Evolutionary conservation across 2,888 invertebrate genomes (phyloP).

Genomic region (Mythimna vitellina): DNA sequence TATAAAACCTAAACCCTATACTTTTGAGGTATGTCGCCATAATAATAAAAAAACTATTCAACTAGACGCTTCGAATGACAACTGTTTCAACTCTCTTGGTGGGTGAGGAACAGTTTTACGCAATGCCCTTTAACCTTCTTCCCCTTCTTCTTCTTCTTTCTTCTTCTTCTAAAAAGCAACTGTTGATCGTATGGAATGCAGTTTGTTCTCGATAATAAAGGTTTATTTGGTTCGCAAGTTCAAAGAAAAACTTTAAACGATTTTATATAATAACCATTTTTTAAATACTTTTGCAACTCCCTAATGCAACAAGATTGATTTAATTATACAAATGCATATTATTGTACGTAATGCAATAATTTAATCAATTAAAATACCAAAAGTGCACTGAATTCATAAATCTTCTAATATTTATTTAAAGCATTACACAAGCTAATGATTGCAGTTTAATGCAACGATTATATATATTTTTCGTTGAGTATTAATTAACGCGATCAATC

Average conservation of each 20-base stretch:
- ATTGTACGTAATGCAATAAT: neutral
- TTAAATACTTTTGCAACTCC: too few relatives aligned
- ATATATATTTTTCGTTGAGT: slow-evolving; percentile 18
- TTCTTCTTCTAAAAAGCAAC: slow-evolving; percentile 58
- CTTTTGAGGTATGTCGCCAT: too few relatives aligned
- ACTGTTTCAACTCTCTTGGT: too few relatives aligned
- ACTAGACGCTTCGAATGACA: too few relatives aligned
- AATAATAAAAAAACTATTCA: too few relatives aligned
- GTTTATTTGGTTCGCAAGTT: slow-evolving; percentile 60
- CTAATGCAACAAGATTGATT: neutral
- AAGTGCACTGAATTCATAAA: neutral
- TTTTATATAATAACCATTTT: too few relatives aligned
- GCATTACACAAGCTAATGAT: slow-evolving; percentile 3
- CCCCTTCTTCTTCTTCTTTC: too few relatives aligned
- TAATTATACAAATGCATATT: neutral
- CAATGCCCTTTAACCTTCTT: slow-evolving; percentile 40
- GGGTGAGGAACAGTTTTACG: too few relatives aligned
- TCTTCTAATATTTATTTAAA: slow-evolving; percentile 11
- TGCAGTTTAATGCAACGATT: slow-evolving; percentile 22
- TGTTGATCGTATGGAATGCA: slow-evolving; percentile 55
- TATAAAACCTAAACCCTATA: too few relatives aligned
- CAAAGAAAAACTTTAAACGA: slow-evolving; percentile 31
- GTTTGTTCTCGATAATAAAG: slow-evolving; percentile 48
- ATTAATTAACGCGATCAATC: slow-evolving; percentile 53
- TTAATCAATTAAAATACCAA: slow-evolving; percentile 14